Percentiles rank a stretch among this genome's conserved stretches.
Evolutionary conservation across 2,888 invertebrate genomes (phyloP).

Genomic region (Perizoma flavofasciatum): DNA sequence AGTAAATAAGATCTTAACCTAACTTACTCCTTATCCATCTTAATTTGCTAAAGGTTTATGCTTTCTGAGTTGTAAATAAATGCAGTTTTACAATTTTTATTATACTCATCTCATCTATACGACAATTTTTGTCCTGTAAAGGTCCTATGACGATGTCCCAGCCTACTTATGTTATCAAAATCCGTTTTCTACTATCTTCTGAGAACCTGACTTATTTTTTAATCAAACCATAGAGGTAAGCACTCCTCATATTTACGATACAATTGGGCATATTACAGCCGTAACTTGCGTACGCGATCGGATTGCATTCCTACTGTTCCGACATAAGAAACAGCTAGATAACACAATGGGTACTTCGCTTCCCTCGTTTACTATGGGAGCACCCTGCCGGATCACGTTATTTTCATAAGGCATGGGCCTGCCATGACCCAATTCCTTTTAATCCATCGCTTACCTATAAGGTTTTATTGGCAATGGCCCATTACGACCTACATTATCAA

Average conservation of each 20-base stretch:
- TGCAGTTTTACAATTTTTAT: too few relatives aligned
- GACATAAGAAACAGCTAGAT: slow-evolving; percentile 53
- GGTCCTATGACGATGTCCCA: too few relatives aligned
- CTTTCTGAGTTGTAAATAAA: too few relatives aligned
- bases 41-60: too few relatives aligned
- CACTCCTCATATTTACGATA: slow-evolving; percentile 38
- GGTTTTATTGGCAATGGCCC: slow-evolving; percentile 83
- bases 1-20: background rate
- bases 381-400: slow-evolving; percentile 63
- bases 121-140: too few relatives aligned
- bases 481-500: slow-evolving; percentile 84
- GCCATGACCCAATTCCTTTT: slow-evolving; percentile 81
- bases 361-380: slow-evolving; percentile 54
- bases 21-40: too few relatives aligned
- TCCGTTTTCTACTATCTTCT: too few relatives aligned
- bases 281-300: slow-evolving; percentile 41
- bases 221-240: slow-evolving; percentile 39
- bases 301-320: slow-evolving; percentile 45
- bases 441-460: slow-evolving; percentile 84
- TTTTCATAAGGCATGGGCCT: slow-evolving; percentile 76
- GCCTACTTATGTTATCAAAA: too few relatives aligned
- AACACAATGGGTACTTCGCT: slow-evolving; percentile 55
- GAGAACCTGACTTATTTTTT: slow-evolving; percentile 14
- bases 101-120: too few relatives aligned
- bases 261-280: slow-evolving; percentile 39